These are phyloP conservation scores for Macrobrachium nipponense DNA, from an alignment of 1,140 invertebrate genomes.

Conservation along the genomic window DNA sequence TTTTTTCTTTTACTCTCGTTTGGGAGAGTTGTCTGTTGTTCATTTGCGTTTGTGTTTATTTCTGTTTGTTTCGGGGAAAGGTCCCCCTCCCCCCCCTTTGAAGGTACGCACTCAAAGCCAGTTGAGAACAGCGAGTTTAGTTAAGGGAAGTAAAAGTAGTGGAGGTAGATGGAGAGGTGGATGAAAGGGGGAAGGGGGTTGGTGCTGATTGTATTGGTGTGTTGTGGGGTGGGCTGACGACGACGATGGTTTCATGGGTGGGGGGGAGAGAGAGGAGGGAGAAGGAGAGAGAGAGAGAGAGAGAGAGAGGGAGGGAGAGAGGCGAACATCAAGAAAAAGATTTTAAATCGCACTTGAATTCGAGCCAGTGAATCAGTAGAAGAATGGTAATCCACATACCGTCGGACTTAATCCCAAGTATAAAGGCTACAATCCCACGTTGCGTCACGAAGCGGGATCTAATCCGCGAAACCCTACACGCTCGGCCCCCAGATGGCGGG, in stretches of 20 bases:
- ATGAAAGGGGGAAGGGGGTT: too few relatives aligned
- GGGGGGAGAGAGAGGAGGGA: not conserved
- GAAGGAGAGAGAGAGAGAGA: not conserved
- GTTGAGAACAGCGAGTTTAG: too few relatives aligned
- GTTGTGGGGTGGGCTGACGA: not conserved
- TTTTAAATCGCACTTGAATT: constrained; percentile 57
- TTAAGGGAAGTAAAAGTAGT: not conserved
- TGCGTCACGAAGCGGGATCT: constrained; percentile 55
- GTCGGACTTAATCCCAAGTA: constrained; percentile 59
- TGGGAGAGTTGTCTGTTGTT: too few relatives aligned
- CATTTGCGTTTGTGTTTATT: too few relatives aligned
- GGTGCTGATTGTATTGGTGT: too few relatives aligned
- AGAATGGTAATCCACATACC: constrained; percentile 62
- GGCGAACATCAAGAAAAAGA: constrained; percentile 27
- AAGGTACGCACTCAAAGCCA: too few relatives aligned
- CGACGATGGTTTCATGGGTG: not conserved
- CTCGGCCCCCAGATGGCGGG: constrained; percentile 32
- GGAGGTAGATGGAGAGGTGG: too few relatives aligned
- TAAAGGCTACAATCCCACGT: constrained; percentile 56
- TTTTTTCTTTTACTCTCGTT: too few relatives aligned
- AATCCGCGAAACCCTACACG: constrained; percentile 58
- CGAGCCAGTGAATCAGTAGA: constrained; percentile 60
- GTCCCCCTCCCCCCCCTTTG: too few relatives aligned
- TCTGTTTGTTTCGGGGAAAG: too few relatives aligned
- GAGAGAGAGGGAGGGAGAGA: not conserved